Evolutionary conservation across 1,140 invertebrate genomes (phyloP).

Genomic region (Palaemon carinicauda): DNA sequence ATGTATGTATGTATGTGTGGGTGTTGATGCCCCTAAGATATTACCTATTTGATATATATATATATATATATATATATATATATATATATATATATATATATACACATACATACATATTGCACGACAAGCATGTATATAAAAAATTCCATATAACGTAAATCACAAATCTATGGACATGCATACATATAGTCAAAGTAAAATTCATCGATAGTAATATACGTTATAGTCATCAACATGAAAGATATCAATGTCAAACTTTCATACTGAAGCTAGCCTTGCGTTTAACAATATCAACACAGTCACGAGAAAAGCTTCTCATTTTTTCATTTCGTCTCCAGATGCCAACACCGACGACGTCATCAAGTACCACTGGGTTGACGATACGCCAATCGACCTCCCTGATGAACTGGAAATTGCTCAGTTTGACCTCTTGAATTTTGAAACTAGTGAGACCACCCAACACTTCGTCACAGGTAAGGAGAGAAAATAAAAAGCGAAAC

Average conservation of each 20-base stretch:
- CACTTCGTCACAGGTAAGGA: conserved; percentile 41
- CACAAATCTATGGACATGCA: too few relatives aligned
- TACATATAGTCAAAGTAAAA: neutral
- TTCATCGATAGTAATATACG: too few relatives aligned
- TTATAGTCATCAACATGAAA: too few relatives aligned
- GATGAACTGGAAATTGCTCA: conserved; percentile 53
- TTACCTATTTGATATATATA: too few relatives aligned
- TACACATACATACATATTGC: neutral
- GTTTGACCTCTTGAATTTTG: conserved; percentile 32
- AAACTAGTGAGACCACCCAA: conserved; percentile 13
- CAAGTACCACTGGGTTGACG: conserved; percentile 39
- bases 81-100: conserved; percentile 5
- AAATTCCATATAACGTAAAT: too few relatives aligned
- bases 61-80: conserved; percentile 9
- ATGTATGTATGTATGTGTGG: neutral
- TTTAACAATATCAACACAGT: too few relatives aligned
- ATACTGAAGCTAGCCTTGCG: too few relatives aligned
- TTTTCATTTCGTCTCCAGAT: conserved; percentile 7
- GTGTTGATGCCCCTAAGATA: too few relatives aligned
- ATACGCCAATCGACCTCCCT: conserved; percentile 27
- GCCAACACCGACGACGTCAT: conserved; percentile 57
- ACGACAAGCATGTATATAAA: too few relatives aligned
- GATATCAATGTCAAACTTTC: too few relatives aligned
- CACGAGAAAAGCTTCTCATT: neutral
- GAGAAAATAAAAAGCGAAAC: neutral